phyloP scores from a whole-genome alignment of 37 sponge, comb jelly and placozoan genomes.

The Ianthella basta region DNA sequence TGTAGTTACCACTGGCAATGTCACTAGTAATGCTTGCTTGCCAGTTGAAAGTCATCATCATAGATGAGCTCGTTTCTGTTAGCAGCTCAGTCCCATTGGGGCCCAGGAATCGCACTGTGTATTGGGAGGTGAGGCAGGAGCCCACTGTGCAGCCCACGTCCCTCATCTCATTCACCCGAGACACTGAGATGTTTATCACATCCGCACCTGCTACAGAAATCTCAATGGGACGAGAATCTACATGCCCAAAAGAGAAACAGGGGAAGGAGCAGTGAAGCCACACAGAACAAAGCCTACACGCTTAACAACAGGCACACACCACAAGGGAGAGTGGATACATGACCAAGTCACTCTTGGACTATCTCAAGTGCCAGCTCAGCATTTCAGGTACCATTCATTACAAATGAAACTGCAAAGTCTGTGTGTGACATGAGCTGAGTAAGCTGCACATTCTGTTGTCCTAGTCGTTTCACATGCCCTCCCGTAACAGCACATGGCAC shows the following conservation, averaged over 20 bases:
- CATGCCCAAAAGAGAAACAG: not conserved
- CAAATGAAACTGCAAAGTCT: too few relatives aligned
- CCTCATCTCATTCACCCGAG: not conserved
- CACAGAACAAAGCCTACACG: too few relatives aligned
- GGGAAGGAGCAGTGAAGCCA: too few relatives aligned
- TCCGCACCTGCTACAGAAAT: not conserved
- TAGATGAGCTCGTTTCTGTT: not conserved
- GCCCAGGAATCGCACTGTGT: not conserved
- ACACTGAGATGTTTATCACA: not conserved
- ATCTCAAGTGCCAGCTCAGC: too few relatives aligned
- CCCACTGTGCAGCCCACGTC: constrained; percentile 1
- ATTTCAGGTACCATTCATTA: too few relatives aligned
- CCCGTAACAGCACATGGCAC: too few relatives aligned
- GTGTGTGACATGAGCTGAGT: too few relatives aligned
- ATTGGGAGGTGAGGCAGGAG: not conserved
- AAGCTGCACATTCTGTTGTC: too few relatives aligned
- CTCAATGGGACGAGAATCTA: not conserved
- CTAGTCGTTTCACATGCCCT: too few relatives aligned
- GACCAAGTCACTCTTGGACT: too few relatives aligned
- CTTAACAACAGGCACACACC: too few relatives aligned
- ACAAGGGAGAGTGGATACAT: too few relatives aligned
- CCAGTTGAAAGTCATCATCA: not conserved
- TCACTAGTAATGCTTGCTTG: not conserved
- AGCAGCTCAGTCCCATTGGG: not conserved
- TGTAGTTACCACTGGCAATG: not conserved